phyloP scores from a whole-genome alignment of 1,140 invertebrate genomes.

The Drosophila baimaii region DNA sequence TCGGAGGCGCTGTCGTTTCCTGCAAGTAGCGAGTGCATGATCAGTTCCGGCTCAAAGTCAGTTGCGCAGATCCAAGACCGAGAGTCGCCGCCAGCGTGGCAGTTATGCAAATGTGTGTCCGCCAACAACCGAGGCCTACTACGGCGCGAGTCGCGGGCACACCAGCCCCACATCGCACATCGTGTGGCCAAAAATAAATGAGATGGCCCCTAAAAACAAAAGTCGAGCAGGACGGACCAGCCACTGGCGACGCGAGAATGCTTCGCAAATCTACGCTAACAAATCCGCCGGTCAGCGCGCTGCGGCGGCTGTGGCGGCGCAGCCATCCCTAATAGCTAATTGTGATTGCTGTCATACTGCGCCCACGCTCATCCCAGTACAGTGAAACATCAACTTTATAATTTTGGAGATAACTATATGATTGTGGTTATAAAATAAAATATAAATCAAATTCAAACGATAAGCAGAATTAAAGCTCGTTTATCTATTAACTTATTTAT shows the following conservation, averaged over 20 bases:
- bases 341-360: conserved; percentile 52
- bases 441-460: too few species aligned
- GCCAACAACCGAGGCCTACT: conserved; percentile 41
- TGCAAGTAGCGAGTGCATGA: conserved; percentile 81
- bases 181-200: conserved; percentile 73
- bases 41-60: conserved; percentile 47
- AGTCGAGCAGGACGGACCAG: conserved; percentile 14
- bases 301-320: conserved; percentile 5
- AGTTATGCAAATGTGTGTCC: conserved; percentile 67
- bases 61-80: conserved; percentile 29
- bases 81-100: conserved; percentile 35
- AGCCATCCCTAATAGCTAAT: conserved; percentile 44
- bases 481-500: too few species aligned
- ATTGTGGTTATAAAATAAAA: too few species aligned
- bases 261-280: conserved; percentile 72
- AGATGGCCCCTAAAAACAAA: conserved; percentile 39
- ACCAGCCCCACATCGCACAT: conserved; percentile 37
- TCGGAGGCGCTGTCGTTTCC: conserved; percentile 80
- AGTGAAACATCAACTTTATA: conserved; percentile 2
- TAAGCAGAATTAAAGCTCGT: too few species aligned
- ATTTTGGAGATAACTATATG: not conserved
- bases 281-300: conserved; percentile 39
- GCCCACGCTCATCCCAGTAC: conserved; percentile 38
- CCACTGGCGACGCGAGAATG: conserved; percentile 42
- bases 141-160: conserved; percentile 22